phyloP scores from a whole-genome alignment of 2,113 vertebrate genomes.

The Leuciscus idus region DNA sequence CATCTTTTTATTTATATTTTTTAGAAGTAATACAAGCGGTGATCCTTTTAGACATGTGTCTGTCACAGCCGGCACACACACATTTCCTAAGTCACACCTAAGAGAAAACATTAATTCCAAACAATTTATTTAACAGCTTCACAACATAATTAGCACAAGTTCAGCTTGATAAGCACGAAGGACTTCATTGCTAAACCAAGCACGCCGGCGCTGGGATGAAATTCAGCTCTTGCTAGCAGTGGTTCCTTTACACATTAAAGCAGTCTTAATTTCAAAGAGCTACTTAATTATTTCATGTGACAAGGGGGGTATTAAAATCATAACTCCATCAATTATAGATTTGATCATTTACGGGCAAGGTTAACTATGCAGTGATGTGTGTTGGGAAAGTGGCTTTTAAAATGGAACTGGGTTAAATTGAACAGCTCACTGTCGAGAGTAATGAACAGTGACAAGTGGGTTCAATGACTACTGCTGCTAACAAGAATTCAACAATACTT shows the following conservation, averaged over 20 bases:
- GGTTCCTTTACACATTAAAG: slow-evolving; percentile 71
- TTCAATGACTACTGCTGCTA: slow-evolving; percentile 43
- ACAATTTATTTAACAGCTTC: slow-evolving; percentile 73
- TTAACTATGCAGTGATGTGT: slow-evolving; percentile 56
- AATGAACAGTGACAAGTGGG: slow-evolving; percentile 44
- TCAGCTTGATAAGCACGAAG: slow-evolving; percentile 73
- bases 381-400: slow-evolving; percentile 53
- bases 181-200: slow-evolving; percentile 79
- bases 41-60: not conserved
- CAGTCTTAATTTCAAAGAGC: slow-evolving; percentile 61
- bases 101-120: slow-evolving; percentile 76
- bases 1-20: not conserved
- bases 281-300: slow-evolving; percentile 57
- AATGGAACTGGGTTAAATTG: slow-evolving; percentile 56
- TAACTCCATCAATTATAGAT: slow-evolving; percentile 61
- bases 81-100: slow-evolving; percentile 51
- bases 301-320: slow-evolving; percentile 63
- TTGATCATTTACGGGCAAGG: slow-evolving; percentile 50
- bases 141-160: slow-evolving; percentile 70
- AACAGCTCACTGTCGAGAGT: slow-evolving; percentile 51
- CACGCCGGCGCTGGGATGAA: slow-evolving; percentile 63
- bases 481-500: slow-evolving; percentile 41
- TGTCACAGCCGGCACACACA: slow-evolving; percentile 14
- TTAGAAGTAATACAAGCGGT: not conserved
- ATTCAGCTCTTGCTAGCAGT: slow-evolving; percentile 60